Evolutionary conservation across 2,888 invertebrate species (phyloP).

Genomic region (Tridacna gigas): DNA sequence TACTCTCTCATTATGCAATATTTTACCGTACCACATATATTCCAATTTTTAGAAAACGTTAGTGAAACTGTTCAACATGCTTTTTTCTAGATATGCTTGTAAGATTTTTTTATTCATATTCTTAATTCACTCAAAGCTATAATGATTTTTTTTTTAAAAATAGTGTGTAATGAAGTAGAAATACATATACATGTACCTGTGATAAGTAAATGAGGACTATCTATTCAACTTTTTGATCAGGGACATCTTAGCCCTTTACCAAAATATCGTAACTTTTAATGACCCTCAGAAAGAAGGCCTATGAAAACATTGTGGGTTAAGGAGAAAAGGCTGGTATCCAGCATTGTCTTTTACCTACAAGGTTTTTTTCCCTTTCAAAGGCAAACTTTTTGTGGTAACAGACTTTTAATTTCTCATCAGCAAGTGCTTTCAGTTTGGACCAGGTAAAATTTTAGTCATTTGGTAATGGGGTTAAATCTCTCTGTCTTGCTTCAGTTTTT

Average conservation of each 20-base stretch:
- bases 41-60: too few relatives aligned
- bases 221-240: background rate
- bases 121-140: background rate
- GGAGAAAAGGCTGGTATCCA: background rate
- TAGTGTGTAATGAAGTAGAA: background rate
- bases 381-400: background rate
- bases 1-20: too few relatives aligned
- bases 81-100: background rate
- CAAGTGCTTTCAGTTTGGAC: background rate
- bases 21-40: too few relatives aligned
- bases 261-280: background rate
- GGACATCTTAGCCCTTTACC: background rate
- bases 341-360: background rate
- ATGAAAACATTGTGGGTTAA: background rate
- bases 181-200: background rate
- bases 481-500: background rate
- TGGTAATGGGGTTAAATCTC: background rate
- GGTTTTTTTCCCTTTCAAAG: background rate
- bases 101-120: background rate
- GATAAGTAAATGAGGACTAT: background rate
- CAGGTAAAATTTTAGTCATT: background rate
- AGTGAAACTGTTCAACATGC: background rate
- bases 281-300: background rate
- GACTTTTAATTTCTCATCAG: background rate
- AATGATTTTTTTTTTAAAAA: background rate